phyloP scores from a whole-genome alignment of 2,797 vertebrate species.

The Epinephelus coioides region DNA sequence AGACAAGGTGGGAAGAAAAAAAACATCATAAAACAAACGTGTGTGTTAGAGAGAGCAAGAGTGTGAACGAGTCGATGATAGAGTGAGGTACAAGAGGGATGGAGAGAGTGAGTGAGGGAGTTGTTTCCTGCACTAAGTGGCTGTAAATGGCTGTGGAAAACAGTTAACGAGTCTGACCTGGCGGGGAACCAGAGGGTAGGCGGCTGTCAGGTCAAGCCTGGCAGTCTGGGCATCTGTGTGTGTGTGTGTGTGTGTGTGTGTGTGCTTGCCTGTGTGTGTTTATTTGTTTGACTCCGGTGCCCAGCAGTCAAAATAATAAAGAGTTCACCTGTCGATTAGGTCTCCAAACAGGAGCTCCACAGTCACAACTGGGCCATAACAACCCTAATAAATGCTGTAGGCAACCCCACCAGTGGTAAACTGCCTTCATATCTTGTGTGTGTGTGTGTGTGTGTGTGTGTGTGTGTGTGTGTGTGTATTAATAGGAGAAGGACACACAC shows the following conservation, averaged over 20 bases:
- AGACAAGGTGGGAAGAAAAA: neutral
- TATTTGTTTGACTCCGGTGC: constrained; percentile 54
- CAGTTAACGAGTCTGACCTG: constrained; percentile 70
- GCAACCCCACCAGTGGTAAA: constrained; percentile 34
- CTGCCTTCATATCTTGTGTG: neutral
- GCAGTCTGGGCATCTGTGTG: constrained; percentile 22
- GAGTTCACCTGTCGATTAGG: constrained; percentile 53
- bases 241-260: constrained; percentile 3
- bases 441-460: constrained; percentile 14
- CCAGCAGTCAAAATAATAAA: constrained; percentile 64
- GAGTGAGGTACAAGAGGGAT: constrained; percentile 19
- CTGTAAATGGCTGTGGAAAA: constrained; percentile 63
- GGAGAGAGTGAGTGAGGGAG: constrained; percentile 25
- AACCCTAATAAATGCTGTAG: constrained; percentile 64
- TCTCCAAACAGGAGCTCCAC: constrained; percentile 49
- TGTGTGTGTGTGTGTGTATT: constrained; percentile 13
- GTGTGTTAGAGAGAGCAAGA: constrained; percentile 23
- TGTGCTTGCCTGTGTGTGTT: constrained; percentile 18
- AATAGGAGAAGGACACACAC: constrained; percentile 36
- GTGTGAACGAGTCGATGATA: neutral
- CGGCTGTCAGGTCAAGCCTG: constrained; percentile 41
- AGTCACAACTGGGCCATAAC: constrained; percentile 48
- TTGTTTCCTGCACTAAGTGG: constrained; percentile 52
- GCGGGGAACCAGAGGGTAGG: constrained; percentile 51
- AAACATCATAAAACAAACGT: constrained; percentile 53